A percentile compares a stretch with the other conserved stretches of the same genome.
Evolutionary conservation across 2,113 vertebrate species (phyloP).

Genomic region (Ctenomys sociabilis): DNA sequence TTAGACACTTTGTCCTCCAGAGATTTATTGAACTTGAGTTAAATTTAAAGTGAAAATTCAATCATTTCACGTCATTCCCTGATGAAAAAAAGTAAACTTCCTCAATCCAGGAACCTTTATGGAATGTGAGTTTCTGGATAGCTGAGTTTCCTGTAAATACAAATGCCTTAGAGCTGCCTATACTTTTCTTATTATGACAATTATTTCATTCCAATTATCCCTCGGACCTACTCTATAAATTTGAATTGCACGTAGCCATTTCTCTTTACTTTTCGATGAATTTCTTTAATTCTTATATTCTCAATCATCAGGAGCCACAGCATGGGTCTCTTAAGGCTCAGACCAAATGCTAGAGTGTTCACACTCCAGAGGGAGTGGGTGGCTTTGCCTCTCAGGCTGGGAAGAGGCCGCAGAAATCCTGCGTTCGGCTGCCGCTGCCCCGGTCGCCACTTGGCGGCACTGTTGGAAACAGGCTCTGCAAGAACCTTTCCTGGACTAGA

Average conservation of each 20-base stretch:
- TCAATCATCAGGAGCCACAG: neutral
- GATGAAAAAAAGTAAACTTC: neutral
- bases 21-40: neutral
- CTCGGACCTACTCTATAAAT: neutral
- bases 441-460: constrained; percentile 52
- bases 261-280: constrained; percentile 12
- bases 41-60: constrained; percentile 47
- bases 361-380: fast-evolving
- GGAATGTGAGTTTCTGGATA: neutral
- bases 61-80: constrained; percentile 33
- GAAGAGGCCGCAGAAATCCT: neutral
- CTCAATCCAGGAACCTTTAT: neutral
- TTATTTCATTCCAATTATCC: neutral
- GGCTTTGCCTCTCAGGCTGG: neutral
- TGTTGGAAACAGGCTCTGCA: neutral
- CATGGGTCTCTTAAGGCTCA: neutral
- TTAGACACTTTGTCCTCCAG: constrained; percentile 16
- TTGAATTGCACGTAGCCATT: neutral
- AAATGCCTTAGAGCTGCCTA: neutral
- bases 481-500: no score
- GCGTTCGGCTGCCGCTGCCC: neutral
- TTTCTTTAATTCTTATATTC: neutral
- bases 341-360: fast-evolving
- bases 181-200: neutral
- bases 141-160: neutral